Evolutionary conservation across 2,797 vertebrate genomes (phyloP), one percentile per base, ranked within the genome.

Genomic region (Myotis findleyi): DNA sequence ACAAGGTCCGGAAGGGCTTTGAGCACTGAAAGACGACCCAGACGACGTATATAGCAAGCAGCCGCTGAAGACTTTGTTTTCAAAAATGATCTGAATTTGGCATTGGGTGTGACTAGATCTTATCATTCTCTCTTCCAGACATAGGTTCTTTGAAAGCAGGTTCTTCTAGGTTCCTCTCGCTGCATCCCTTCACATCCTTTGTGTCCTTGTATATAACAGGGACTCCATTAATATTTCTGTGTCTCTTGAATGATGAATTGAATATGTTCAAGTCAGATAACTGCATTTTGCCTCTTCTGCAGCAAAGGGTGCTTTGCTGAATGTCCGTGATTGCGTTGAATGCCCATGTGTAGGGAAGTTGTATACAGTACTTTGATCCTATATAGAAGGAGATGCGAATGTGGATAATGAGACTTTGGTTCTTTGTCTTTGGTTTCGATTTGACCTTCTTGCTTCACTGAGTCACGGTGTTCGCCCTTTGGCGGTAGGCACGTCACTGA

Each of bases 401-500:
- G 82, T 93, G 97, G 96, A 97, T 97, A 94, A 75, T 91, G 85
- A 93, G 68, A 80, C 62, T 90, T 73, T 68, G 82, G 47, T 68
- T 95, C 93, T 95, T 85, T 8, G 30, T 69, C 95, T 95, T 97
- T 41, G 2, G 89, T 97, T 97, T 96, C 82, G 0, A 0, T 97
- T 94, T 94, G 94, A 97, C 94, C 96, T 1, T 96, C 92, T 91
- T 0, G 8, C 94, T 94, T 95, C 94, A 94, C 96, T 98, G 98
- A 98, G 97, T 98, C 97, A 98, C 73, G 87, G 91, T 69, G 25
- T 12, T 93, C 47, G 0, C 69, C 12, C 0, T 83, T 76, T 0
- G 0, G 53, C 16, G 20, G 21, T 1, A 0, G 17, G 0, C 79
- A 68, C 57, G 38, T 97, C 96, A 76, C 88, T 82, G 93, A 85